Evolutionary conservation across 2,113 vertebrate genomes (phyloP).

Genomic region (Ranitomeya imitator): DNA sequence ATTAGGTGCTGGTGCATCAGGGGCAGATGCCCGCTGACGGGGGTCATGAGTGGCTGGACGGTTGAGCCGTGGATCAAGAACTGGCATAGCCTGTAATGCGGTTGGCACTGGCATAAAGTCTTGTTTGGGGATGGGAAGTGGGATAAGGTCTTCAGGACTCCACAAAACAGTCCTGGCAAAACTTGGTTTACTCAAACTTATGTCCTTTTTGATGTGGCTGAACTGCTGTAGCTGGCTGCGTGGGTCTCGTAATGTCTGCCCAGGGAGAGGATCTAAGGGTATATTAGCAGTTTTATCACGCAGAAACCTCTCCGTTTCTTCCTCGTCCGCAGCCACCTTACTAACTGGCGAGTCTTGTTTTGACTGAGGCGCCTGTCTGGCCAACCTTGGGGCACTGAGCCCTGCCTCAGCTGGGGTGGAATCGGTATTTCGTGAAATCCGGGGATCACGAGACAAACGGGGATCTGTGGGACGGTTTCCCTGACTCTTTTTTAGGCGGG

Average conservation of each 20-base stretch:
- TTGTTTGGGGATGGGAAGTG: constrained; percentile 84
- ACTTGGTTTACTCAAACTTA: constrained; percentile 78
- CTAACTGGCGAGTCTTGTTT: constrained; percentile 63
- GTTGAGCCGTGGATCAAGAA: constrained; percentile 78
- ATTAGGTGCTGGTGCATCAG: constrained; percentile 41
- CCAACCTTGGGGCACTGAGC: constrained; percentile 74
- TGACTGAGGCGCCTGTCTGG: constrained; percentile 61
- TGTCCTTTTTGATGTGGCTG: constrained; percentile 93
- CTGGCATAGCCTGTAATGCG: constrained; percentile 77
- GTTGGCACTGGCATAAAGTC: constrained; percentile 81
- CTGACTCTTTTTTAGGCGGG: constrained; percentile 81
- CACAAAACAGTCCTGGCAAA: constrained; percentile 85
- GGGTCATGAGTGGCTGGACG: constrained; percentile 66
- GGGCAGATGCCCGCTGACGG: constrained; percentile 61
- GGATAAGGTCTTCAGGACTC: constrained; percentile 91
- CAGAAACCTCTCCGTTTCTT: constrained; percentile 83
- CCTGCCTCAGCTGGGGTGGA: constrained; percentile 72
- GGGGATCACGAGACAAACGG: constrained; percentile 83
- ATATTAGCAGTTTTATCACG: constrained; percentile 86
- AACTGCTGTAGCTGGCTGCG: constrained; percentile 88
- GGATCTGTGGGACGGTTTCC: constrained; percentile 72
- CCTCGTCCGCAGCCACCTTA: constrained; percentile 72
- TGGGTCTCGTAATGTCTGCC: constrained; percentile 81
- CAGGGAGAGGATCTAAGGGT: constrained; percentile 83
- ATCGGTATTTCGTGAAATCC: constrained; percentile 74